Conservation (phyloP, 2,113 vertebrate species). For the Glaucomys volans region DNA sequence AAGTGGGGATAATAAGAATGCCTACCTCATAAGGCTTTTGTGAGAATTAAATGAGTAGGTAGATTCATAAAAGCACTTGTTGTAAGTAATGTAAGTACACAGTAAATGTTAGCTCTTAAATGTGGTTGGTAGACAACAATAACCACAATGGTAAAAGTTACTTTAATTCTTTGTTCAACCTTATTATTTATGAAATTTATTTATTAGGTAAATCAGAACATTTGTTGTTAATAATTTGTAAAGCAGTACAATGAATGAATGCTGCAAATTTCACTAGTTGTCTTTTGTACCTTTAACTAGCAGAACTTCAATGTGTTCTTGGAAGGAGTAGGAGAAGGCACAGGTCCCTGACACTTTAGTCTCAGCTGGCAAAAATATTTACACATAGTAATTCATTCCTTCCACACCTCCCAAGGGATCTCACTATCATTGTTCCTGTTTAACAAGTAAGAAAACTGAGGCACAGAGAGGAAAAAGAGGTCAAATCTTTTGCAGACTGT, state of each 20-base stretch:
- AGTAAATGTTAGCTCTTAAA: background rate
- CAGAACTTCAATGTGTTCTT: background rate
- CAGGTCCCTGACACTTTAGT: background rate
- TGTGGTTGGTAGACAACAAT: background rate
- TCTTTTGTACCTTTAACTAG: background rate
- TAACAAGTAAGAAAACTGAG: background rate
- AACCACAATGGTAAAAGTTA: background rate
- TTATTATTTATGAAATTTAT: background rate
- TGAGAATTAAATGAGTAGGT: slow-evolving; percentile 17
- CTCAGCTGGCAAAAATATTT: background rate
- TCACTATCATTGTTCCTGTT: background rate
- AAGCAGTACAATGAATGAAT: background rate
- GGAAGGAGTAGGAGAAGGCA: background rate
- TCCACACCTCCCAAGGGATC: background rate
- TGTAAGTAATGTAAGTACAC: background rate
- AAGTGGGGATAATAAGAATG: background rate
- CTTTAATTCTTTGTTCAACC: background rate
- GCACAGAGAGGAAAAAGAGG: background rate
- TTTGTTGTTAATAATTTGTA: slow-evolving; percentile 6
- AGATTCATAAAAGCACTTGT: background rate
- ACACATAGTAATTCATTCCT: background rate
- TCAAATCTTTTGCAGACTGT: background rate
- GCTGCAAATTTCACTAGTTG: background rate
- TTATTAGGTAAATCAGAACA: slow-evolving; percentile 19
- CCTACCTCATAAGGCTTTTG: background rate